Evolutionary conservation across 2,888 invertebrate species (phyloP).

Genomic region (Aradus depressus): DNA sequence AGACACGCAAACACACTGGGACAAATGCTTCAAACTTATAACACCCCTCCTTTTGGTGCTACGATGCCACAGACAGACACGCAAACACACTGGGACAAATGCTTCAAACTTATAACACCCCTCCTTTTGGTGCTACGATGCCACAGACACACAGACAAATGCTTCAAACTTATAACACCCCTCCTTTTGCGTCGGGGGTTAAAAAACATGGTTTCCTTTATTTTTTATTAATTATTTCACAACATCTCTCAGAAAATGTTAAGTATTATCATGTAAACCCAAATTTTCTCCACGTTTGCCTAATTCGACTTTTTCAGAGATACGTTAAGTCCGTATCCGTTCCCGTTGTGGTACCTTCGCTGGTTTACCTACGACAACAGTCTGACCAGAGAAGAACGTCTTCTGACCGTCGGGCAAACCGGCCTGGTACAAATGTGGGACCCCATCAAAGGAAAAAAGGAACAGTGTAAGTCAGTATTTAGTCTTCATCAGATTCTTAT

Average conservation of each 20-base stretch:
- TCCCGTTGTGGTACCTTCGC: conserved; percentile 16
- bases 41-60: too few relatives aligned
- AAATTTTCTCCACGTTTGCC: not conserved
- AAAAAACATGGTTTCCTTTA: not conserved
- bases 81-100: too few relatives aligned
- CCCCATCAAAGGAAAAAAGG: conserved; percentile 5
- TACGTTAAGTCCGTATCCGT: not conserved
- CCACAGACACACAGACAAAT: too few relatives aligned
- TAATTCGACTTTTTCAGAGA: not conserved
- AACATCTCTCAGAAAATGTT: not conserved
- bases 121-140: too few relatives aligned
- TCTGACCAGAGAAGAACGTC: conserved; percentile 6
- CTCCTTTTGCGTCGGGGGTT: not conserved
- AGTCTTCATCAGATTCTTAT: too few relatives aligned
- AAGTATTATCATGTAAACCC: not conserved
- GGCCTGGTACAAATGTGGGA: conserved; percentile 21
- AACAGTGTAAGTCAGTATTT: conserved; percentile 14
- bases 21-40: too few relatives aligned
- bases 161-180: too few relatives aligned
- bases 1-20: too few relatives aligned
- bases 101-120: too few relatives aligned
- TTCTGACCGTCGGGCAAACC: conserved; percentile 20
- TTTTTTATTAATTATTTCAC: not conserved
- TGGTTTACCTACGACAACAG: conserved; percentile 17
- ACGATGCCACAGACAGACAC: too few relatives aligned